These are phyloP conservation scores for Cosmopolites sordidus DNA, from an alignment of 2,888 invertebrate genomes.

Conservation along the genomic window DNA sequence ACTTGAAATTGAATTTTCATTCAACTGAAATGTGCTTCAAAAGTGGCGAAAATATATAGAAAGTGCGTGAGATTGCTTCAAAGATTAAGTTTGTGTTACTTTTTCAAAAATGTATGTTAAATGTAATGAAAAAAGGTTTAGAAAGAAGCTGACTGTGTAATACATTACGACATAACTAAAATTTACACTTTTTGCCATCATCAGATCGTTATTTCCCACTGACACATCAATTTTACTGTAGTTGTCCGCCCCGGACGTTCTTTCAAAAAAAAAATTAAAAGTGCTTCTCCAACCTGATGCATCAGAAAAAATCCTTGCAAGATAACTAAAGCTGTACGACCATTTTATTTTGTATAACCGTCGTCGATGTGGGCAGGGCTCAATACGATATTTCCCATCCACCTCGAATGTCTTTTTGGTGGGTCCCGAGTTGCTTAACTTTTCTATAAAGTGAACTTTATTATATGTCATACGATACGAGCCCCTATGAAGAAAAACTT, in stretches of 20 bases:
- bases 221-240: not conserved
- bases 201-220: not conserved
- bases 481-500: constrained; percentile 18
- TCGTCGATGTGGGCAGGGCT: constrained; percentile 21
- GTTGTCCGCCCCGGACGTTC: constrained; percentile 35
- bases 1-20: too few relatives aligned
- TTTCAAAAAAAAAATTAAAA: constrained; percentile 31
- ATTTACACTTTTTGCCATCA: too few relatives aligned
- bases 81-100: too few relatives aligned
- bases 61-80: too few relatives aligned
- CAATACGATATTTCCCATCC: constrained; percentile 25
- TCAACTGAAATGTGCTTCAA: too few relatives aligned
- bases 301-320: constrained; percentile 29
- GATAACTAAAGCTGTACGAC: constrained; percentile 30
- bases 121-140: too few relatives aligned
- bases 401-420: constrained; percentile 14
- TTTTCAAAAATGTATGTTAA: too few relatives aligned
- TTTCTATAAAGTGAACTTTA: constrained; percentile 28
- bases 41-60: too few relatives aligned
- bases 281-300: constrained; percentile 24
- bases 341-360: constrained; percentile 37
- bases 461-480: constrained; percentile 28
- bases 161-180: too few relatives aligned
- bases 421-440: constrained; percentile 24
- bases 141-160: too few relatives aligned